Base-by-base conservation (phyloP, 2,113 vertebrate species). In the Zapus hudsonius region DNA sequence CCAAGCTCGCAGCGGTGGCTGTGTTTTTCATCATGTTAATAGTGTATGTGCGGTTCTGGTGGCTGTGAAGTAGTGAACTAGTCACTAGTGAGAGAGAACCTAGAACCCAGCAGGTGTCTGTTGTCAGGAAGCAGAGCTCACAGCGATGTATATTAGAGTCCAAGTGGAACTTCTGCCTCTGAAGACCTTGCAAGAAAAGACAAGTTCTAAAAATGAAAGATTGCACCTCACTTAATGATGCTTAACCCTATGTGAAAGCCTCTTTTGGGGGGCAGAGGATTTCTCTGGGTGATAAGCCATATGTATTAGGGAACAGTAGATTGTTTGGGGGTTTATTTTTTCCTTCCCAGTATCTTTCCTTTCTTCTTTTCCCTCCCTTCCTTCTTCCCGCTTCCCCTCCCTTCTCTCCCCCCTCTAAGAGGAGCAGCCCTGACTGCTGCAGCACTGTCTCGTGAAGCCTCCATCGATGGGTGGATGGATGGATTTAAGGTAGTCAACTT, bases 11-110 rank as follows among this genome's bases (percentile, higher is more conserved):
- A 0, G 99, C 99, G 0, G 99, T 99, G 0, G 99, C 99, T 17
- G 99, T 99, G 80, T 99, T 99, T 97, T 99, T 99, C 98, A 98
- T 99, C 98, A 99, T 99, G 99, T 95, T 99, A 95, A 99, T 99
- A 55, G 99, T 99, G 93, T 99, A 99, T 31, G 98, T 99, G 72
- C 98, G 99, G 70, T 99, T 99, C 98, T 99, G 99, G 99, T 99
- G 99, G 99, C 99, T 99, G 98, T 99, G 98, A 99, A 94, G 38
- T 15, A 4, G 82, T 52, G 79, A 76, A 10, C 67, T 91, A 42
- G 95, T 84, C 61, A 3, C 22, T 42, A 75, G 92, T 89, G 95
- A 97, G 94, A 96, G 97, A 97, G 95, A 98, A 89, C 88, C 72
- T 27, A 96, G 91, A 96, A 95, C 96, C 95, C 23, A 52, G 94